Base-by-base conservation (phyloP, 2,797 vertebrate species). In the Neomorphus geoffroyi region DNA sequence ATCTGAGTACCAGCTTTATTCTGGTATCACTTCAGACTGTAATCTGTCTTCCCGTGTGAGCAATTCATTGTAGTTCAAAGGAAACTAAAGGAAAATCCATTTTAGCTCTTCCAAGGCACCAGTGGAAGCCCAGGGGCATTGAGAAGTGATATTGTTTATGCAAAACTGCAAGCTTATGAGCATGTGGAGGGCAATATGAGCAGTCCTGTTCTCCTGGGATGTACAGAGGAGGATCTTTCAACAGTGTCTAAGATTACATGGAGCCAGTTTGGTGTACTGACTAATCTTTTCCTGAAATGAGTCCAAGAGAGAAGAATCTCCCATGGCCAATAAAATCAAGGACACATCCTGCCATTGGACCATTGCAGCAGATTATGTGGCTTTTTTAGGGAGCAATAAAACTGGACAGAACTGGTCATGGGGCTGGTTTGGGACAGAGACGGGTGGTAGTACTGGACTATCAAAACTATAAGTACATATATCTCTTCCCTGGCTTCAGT, bases 401-500 rank as follows among this genome's bases (percentile, higher is more conserved):
- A 64, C 18, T 62, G 17, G 28, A 23, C 15, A 28, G 21, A 86
- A 26, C 58, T 79, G 53, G 18, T 75, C 18, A n/a, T 64, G 46
- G 32, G 39, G 9, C 33, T 93, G 22, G 4, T 78, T 85, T 88
- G 53, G 54, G 74, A 21, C 30, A 82, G 66, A 71, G 37, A 26
- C 18, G 19, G n/a, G 21, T 88, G 28, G 14, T 87, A 64, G 45
- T 39, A 37, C 11, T 60, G n/a, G 30, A 23, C 16, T 48, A 39
- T 46, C 11, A 71, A 61, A 61, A 61, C 51, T 37, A 11, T 1
- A 35, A 51, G 24, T 57, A n/a, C 28, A 11, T 0, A 0, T 58
- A 17, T 60, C 39, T 84, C 28, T 70, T 69, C 6, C 5, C 5
- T 6, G 69, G 16, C 66, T 79, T 77, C 33, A 75, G 22, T 39